These are phyloP conservation scores for Torymus auratus DNA, from an alignment of 2,888 invertebrate species.

Conservation along the genomic window DNA sequence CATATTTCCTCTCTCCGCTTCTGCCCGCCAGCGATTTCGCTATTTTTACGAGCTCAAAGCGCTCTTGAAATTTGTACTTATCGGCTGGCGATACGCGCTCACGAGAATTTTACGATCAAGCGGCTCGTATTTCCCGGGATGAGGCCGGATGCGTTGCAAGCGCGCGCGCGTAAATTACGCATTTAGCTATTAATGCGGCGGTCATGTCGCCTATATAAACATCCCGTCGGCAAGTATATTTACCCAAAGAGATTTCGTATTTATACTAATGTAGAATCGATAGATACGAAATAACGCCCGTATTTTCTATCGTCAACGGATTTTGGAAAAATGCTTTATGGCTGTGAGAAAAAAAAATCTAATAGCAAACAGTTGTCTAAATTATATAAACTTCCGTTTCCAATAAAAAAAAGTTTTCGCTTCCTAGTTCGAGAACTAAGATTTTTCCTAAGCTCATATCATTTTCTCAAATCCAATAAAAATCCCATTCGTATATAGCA, in stretches of 20 bases:
- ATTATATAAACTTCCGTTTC: no score
- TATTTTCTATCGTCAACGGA: not conserved
- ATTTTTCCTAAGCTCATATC: no score
- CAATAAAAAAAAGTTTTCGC: no score
- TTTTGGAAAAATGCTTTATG: no score
- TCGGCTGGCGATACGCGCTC: conserved; percentile 17
- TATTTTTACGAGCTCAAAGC: conserved; percentile 24
- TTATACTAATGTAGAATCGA: conserved; percentile 10
- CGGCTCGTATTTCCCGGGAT: conserved; percentile 4
- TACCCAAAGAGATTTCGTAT: not conserved
- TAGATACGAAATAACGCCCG: not conserved
- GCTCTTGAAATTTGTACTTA: conserved; percentile 24
- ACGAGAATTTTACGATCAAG: not conserved
- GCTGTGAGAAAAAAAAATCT: no score
- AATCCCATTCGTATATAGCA: no score
- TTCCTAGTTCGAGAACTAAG: no score
- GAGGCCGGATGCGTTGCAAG: not conserved
- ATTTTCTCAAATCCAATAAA: no score
- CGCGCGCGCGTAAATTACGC: not conserved
- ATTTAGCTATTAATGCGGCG: conserved; percentile 11
- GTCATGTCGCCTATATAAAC: not conserved
- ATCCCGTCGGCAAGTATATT: not conserved
- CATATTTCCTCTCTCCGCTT: not conserved
- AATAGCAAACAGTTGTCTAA: no score
- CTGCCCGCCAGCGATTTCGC: not conserved